A percentile compares a stretch with the other conserved stretches of the same genome.
These are phyloP conservation scores for Cheirogaleus major DNA, from an alignment of 2,797 vertebrate genomes.

Conservation along the genomic window DNA sequence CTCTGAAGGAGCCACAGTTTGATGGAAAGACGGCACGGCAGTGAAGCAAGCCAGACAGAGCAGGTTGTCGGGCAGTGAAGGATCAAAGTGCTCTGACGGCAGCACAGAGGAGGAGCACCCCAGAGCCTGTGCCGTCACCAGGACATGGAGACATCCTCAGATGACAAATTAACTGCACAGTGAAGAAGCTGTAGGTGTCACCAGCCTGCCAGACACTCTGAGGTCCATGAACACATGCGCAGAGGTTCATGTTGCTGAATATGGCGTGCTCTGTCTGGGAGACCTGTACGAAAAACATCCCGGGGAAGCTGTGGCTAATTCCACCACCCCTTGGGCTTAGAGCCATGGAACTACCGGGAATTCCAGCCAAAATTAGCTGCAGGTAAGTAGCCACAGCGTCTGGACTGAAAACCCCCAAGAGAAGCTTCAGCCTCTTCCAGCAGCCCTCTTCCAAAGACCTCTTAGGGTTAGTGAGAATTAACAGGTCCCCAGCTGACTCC, in stretches of 20 bases:
- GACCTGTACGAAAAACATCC: not conserved
- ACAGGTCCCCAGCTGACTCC: not conserved
- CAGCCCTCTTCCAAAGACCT: not conserved
- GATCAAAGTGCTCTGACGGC: not conserved
- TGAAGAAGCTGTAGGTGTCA: not conserved
- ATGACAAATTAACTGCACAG: not conserved
- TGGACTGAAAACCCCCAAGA: not conserved
- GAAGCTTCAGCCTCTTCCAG: not conserved
- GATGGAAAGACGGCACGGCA: not conserved
- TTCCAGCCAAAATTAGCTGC: not conserved
- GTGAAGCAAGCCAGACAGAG: not conserved
- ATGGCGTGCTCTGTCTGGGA: not conserved
- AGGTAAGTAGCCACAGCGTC: not conserved
- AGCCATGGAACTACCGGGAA: not conserved
- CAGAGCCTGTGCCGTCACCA: not conserved
- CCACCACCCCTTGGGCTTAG: not conserved
- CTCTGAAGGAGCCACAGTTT: not conserved
- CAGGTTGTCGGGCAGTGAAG: not conserved
- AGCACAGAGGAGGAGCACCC: not conserved
- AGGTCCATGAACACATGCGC: accelerated
- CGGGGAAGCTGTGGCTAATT: not conserved
- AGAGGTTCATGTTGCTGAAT: not conserved
- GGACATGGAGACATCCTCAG: not conserved
- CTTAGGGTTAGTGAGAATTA: not conserved
- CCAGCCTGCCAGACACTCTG: not conserved